Evolutionary conservation across 2,888 invertebrate genomes (phyloP), one percentile per base, ranked within the genome.

Genomic region (Harpagoxenus sublaevis): DNA sequence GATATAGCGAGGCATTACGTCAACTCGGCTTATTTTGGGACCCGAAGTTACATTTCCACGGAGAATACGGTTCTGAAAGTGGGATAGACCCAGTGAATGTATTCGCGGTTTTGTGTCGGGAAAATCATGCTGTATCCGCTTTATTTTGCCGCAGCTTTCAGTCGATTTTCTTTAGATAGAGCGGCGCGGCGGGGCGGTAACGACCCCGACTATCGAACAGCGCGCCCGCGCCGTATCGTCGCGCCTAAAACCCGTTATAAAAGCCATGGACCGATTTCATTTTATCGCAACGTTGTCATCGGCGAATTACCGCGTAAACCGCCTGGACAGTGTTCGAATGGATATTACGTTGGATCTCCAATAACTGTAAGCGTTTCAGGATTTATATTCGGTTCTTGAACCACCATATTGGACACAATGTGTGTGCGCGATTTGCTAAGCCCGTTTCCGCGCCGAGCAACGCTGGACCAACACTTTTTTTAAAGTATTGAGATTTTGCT

Each of bases 341-440:
- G 90, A 90, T 90, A 90, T 90, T 91, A 89, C 89, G 83, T 66
- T 83, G 89, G 77, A 91, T 89, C 86, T 84, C 86, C 89, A 90
- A 90, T 90, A 90, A 90, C 90, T 90, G 91, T 89, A 87, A 90
- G 89, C 90, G 89, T 90, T 89, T 91, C 85, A 77, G 89, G 89
- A 90, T 90, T 90, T 90, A 90, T 90, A 90, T 90, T 90, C 82
- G 86, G 86, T 87, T 87, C 87, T 77, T 83, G 86, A 84, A 90
- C 86, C 88, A 84, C 89, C 87, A 88, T 90, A 90, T 90, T 89
- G 90, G 84, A 55, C 70, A 71, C 57, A 83, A 65, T 79, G 84
- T 77, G 77, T 83, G 85, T 75, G 83, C 83, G 75, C 83, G 74
- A 85, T 83, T 83, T 84, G 86, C 87, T 90, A 90, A 90, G 87